Evolutionary conservation across 2,888 invertebrate genomes (phyloP), one percentile per base, ranked within the genome.

Genomic region (Cataglyphis altisquamis): DNA sequence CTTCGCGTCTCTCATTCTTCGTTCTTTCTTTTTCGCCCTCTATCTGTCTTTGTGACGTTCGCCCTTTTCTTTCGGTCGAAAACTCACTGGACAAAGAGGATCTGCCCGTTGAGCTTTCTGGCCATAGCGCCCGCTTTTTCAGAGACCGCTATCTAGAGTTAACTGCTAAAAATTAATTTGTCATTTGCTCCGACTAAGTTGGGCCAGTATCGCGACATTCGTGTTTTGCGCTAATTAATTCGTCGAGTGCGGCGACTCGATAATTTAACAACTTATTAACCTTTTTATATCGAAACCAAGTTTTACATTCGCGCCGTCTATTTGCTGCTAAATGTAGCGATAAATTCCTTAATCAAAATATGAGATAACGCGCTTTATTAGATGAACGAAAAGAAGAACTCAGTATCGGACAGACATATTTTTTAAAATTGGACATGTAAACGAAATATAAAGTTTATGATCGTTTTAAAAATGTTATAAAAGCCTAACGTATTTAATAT

Each of bases 31-130:
- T 25, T 60, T 36, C 64, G 55, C 21, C n/a, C n/a, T 72, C 67
- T 74, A 81, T 88, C 82, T 73, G 84, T 86, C 88, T 88, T 78
- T 66, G 55, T 41, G 86, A 87, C 81, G 32, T 72, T 84, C 60
- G 39, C 57, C 57, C 70, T 45, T 77, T 84, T 63, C 73, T 77
- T 78, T 82, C 77, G 52, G 15, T 15, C 55, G 55, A 82, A 78
- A 67, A 68, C 57, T 62, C 36, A 45, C 52, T 29, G 72, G 78
- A 80, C 78, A 62, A 80, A 80, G 78, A 60, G 72, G 25, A 72
- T 80, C 60, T 36, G 60, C 36, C 70, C 70, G 10, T 45, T 10
- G 45, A 48, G 72, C 78, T 80, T 80, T 36, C 60, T 48, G 72
- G 72, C 72, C 72, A 45, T 32, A 78, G 57, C 36, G 9, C 12